phyloP scores from a whole-genome alignment of 2,113 vertebrate species.

The Tricholaema leucomelas region DNA sequence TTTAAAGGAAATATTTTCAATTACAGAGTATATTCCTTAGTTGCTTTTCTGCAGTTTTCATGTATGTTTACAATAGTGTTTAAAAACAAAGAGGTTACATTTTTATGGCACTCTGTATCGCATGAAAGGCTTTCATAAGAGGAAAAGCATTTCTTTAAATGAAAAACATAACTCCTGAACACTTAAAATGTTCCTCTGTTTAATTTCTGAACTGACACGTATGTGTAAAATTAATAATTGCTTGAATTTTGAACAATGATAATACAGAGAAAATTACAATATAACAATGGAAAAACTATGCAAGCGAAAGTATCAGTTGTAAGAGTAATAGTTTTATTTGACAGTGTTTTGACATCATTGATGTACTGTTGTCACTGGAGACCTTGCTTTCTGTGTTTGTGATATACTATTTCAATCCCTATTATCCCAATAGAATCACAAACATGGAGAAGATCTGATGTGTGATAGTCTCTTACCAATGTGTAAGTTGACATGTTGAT shows the following conservation, averaged over 20 bases:
- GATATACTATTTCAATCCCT: constrained; percentile 65
- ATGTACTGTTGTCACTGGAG: constrained; percentile 69
- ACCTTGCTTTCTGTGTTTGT: constrained; percentile 61
- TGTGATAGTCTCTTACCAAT: constrained; percentile 48
- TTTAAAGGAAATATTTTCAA: background rate
- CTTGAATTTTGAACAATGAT: constrained; percentile 36
- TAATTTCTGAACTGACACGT: background rate
- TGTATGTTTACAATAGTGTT: background rate
- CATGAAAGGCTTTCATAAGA: background rate
- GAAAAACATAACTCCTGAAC: background rate
- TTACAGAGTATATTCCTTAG: background rate
- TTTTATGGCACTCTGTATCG: background rate
- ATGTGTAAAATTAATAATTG: constrained; percentile 27
- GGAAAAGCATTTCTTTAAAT: background rate
- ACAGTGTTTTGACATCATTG: constrained; percentile 73
- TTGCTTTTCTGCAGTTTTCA: background rate
- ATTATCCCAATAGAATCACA: constrained; percentile 69
- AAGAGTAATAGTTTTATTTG: constrained; percentile 65
- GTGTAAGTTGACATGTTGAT: constrained; percentile 69
- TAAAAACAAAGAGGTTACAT: background rate
- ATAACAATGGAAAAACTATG: constrained; percentile 16
- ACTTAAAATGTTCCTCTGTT: constrained; percentile 1
- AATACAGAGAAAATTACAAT: constrained; percentile 31
- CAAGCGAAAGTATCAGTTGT: constrained; percentile 34
- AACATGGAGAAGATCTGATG: constrained; percentile 53